Evolutionary conservation across 2,113 vertebrate species (phyloP), one percentile per base, ranked within the genome.

Genomic region (Lagopus muta): DNA sequence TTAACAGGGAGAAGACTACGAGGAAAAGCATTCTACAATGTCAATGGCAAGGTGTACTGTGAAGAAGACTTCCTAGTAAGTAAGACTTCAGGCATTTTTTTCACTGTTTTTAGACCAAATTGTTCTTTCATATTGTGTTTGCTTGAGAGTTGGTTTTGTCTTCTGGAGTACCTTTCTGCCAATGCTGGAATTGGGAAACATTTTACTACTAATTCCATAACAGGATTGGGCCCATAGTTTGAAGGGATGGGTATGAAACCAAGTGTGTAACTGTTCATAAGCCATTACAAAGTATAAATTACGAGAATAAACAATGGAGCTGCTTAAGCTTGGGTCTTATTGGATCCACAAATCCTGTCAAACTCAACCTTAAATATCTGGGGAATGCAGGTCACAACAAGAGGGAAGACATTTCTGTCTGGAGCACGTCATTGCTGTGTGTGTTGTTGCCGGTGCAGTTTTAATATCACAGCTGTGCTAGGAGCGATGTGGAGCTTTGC

Each of bases 61-160:
- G 99, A 99, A 96, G 99, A 99, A 97, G 99, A 99, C 95, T 99
- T 99, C 96, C 97, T 99, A 98, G 99, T 99, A 97, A 98, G 98
- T 98, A 84, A 85, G 17, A 88, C 77, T 93, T 93, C 64, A 84
- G 89, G 67, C 84, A 12, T 79, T 84, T 83, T 61, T 64, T 4
- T 4, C 13, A 58, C 70, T 62, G 24, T 60, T 82, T 89, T 61
- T 71, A 24, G 71, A 67, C 8, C 9, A 80, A 28, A 61, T 52
- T 2, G 4, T 70, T 85, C 4, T 65, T 86, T 75, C 67, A 1
- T 34, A 34, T 34, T 64, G 64, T 69, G 60, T 90, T 78, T 79
- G 50, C 64, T 82, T 71, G 71, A 71, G 86, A 84, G 52, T 30
- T 0, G 0, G 13, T 67, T 88, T 60, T 50, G 30, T 81, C 75